Conservation (phyloP, 2,797 vertebrate species). For the Choloepus didactylus region DNA sequence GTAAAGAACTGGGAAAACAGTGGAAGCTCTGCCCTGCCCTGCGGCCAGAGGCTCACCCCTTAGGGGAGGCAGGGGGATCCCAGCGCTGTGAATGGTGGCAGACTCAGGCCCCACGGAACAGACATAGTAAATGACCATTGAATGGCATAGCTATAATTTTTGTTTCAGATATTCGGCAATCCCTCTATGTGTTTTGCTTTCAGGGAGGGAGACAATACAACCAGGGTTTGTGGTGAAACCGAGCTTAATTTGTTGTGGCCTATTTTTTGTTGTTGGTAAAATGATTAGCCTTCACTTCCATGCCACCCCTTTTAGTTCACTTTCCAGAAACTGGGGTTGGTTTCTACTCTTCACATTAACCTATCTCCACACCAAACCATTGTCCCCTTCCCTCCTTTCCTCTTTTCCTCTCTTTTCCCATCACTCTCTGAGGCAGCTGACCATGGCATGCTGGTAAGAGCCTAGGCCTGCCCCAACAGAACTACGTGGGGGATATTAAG, state of each 20-base stretch:
- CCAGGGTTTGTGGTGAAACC: neutral
- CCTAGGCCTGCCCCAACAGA: neutral
- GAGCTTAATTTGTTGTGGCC: conserved; percentile 19
- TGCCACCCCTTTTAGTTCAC: neutral
- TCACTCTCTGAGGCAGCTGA: neutral
- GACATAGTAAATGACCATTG: neutral
- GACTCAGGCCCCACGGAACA: neutral
- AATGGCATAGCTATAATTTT: neutral
- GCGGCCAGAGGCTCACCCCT: neutral
- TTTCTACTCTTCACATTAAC: neutral
- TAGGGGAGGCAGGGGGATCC: neutral
- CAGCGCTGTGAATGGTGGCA: neutral
- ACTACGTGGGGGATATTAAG: neutral
- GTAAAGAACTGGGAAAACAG: neutral
- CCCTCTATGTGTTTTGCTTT: neutral
- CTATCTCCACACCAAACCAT: neutral
- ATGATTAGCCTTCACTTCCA: neutral
- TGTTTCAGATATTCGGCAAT: neutral
- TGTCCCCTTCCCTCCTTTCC: too few species aligned
- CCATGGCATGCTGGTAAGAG: neutral
- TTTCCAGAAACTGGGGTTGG: neutral
- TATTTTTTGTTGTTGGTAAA: conserved; percentile 32
- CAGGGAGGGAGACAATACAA: neutral
- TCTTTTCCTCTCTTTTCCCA: neutral
- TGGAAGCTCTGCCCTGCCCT: neutral